Percentiles rank a stretch among this genome's conserved stretches.
Evolutionary conservation across 2,797 vertebrate genomes (phyloP).

Genomic region (Antrozous pallidus): DNA sequence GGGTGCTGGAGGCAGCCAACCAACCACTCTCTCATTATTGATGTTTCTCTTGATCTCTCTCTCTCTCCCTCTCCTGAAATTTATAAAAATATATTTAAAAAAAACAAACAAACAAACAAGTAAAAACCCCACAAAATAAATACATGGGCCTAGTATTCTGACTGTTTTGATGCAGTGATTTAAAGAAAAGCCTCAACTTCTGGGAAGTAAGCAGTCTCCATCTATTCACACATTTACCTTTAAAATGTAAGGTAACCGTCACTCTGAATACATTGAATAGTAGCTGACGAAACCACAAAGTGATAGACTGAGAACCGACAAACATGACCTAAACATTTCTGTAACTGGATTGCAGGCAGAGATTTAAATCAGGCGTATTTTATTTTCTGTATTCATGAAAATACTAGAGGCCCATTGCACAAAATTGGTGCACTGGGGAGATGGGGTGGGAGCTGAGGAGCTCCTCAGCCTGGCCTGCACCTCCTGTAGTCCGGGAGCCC

Average conservation of each 20-base stretch:
- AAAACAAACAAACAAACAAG: too few relatives aligned
- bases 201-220: not conserved
- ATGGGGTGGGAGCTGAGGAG: too few relatives aligned
- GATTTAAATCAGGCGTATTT: not conserved
- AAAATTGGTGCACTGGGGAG: too few relatives aligned
- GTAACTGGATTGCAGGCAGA: not conserved
- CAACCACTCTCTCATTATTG: too few relatives aligned
- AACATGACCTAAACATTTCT: not conserved
- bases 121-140: not conserved
- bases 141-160: not conserved
- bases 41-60: too few relatives aligned
- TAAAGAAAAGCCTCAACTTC: not conserved
- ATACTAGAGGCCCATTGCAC: too few relatives aligned
- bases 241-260: not conserved
- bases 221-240: not conserved
- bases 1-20: too few relatives aligned
- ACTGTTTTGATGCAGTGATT: not conserved
- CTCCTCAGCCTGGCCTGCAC: too few relatives aligned
- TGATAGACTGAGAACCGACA: not conserved
- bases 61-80: too few relatives aligned
- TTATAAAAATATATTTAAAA: too few relatives aligned
- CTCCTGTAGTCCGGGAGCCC: too few relatives aligned
- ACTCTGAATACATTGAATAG: not conserved
- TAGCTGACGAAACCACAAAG: not conserved
- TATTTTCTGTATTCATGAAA: slow-evolving; percentile 18